phyloP scores from a whole-genome alignment of 2,888 invertebrate species.

The Pyralis farinalis region DNA sequence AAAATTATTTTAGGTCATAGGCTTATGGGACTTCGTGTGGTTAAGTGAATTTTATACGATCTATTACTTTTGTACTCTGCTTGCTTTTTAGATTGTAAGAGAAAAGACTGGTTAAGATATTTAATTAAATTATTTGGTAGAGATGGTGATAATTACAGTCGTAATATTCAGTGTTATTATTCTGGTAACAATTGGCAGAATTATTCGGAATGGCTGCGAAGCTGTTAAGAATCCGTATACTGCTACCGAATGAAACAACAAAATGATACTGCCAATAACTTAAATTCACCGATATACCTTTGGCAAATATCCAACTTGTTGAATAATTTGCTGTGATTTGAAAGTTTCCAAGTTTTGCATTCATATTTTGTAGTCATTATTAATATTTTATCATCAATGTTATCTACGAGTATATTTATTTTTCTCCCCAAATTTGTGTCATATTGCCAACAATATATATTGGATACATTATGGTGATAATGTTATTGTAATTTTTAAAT shows the following conservation, averaged over 20 bases:
- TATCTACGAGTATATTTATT: too few relatives aligned
- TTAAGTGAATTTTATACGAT: conserved; percentile 7
- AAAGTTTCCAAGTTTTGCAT: conserved; percentile 1
- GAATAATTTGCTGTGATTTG: conserved; percentile 11
- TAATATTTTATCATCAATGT: too few relatives aligned
- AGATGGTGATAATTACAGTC: background rate
- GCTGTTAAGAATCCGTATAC: too few relatives aligned
- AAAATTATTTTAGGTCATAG: conserved; percentile 13
- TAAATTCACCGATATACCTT: conserved; percentile 9
- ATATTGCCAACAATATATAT: too few relatives aligned
- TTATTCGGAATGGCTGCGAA: too few relatives aligned
- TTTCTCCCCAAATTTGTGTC: too few relatives aligned
- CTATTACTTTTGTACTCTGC: conserved; percentile 12
- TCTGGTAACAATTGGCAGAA: too few relatives aligned
- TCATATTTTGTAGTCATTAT: too few relatives aligned
- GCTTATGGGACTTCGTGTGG: conserved; percentile 2
- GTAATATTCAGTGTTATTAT: background rate
- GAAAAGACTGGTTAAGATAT: conserved; percentile 67
- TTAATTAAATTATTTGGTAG: conserved; percentile 46
- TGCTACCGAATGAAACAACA: background rate
- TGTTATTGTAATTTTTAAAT: too few relatives aligned
- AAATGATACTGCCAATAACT: conserved; percentile 1
- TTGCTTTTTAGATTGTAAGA: conserved; percentile 37
- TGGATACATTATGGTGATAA: too few relatives aligned
- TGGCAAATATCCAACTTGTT: conserved; percentile 24